These are phyloP conservation scores for Spilogale gracilis DNA, from an alignment of 2,113 vertebrate species.

Conservation along the genomic window DNA sequence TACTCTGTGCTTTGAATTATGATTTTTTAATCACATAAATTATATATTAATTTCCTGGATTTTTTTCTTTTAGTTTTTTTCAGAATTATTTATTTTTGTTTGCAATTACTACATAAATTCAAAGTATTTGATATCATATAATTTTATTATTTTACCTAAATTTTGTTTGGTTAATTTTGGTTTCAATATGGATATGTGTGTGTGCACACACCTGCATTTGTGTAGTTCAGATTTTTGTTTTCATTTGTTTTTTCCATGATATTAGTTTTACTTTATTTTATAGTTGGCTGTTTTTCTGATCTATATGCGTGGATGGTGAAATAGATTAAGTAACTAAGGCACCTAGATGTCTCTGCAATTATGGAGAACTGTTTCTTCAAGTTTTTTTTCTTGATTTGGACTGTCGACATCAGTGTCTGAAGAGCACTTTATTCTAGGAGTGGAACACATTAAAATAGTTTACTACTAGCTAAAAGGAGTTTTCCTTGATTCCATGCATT, in stretches of 20 bases:
- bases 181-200: not conserved
- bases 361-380: not conserved
- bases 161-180: not conserved
- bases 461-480: not conserved
- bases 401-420: not conserved
- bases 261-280: not conserved
- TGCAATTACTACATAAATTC: not conserved
- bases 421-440: not conserved
- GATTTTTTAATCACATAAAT: not conserved
- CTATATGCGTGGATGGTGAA: not conserved
- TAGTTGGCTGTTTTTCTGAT: slow-evolving; percentile 12
- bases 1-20: not conserved
- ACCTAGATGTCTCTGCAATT: not conserved
- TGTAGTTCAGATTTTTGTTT: not conserved
- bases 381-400: not conserved
- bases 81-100: not conserved
- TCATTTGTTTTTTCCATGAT: not conserved
- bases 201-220: not conserved
- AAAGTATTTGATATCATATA: not conserved
- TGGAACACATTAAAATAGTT: not conserved
- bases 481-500: not conserved
- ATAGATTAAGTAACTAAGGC: not conserved
- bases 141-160: not conserved
- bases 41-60: not conserved
- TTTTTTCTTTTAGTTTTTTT: not conserved